A percentile compares a stretch with the other conserved stretches of the same genome.
phyloP scores from a whole-genome alignment of 1,140 invertebrate species.

The Trachelipus rathkii region DNA sequence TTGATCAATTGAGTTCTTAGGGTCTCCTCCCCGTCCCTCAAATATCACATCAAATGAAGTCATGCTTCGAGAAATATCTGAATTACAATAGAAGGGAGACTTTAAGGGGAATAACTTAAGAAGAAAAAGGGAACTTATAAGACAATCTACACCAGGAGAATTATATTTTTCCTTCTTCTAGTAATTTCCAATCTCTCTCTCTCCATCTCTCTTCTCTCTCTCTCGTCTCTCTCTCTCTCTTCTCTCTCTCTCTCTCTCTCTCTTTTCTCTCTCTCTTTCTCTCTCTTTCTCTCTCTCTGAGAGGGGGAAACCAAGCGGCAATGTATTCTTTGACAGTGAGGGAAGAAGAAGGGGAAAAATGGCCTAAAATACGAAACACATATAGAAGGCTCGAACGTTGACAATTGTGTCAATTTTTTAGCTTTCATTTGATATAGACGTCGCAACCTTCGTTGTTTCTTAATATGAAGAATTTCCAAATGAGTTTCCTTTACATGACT shows the following conservation, averaged over 20 bases:
- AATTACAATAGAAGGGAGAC: background rate
- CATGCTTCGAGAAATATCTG: background rate
- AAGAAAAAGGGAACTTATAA: background rate
- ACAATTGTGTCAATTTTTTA: constrained; percentile 6
- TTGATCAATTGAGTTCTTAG: background rate
- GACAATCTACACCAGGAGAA: background rate
- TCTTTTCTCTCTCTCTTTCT: background rate
- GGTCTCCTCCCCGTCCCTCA: background rate
- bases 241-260: background rate
- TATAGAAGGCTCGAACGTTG: background rate
- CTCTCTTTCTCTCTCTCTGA: background rate
- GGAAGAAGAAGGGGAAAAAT: background rate
- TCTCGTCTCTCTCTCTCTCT: too few species aligned
- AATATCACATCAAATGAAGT: background rate
- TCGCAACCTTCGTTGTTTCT: background rate
- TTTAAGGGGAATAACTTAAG: background rate
- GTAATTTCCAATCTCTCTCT: background rate
- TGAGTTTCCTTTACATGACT: too few species aligned
- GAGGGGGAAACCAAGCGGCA: background rate
- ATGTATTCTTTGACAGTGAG: constrained; percentile 4
- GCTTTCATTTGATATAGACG: background rate
- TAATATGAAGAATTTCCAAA: background rate
- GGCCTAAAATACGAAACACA: background rate
- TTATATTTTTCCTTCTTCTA: background rate
- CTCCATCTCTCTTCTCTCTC: background rate